Evolutionary conservation across 1,140 invertebrate species (phyloP).

Genomic region (Zaprionus inermis): DNA sequence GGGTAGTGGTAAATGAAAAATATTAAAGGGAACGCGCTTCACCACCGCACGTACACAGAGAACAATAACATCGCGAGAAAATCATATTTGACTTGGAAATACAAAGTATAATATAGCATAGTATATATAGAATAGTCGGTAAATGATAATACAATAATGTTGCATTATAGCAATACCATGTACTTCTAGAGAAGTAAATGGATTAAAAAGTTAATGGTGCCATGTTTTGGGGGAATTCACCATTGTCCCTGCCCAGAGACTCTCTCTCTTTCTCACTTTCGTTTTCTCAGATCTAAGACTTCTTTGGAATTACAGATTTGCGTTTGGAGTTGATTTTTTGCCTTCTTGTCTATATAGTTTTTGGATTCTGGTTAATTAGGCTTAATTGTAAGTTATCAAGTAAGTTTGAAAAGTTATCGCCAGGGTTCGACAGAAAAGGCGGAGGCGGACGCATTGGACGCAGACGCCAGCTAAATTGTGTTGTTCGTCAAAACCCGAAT

Average conservation of each 20-base stretch:
- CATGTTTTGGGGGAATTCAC: slow-evolving; percentile 1
- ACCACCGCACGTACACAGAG: not conserved
- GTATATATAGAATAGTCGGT: not conserved
- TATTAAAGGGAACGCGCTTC: not conserved
- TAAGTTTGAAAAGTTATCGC: slow-evolving; percentile 2
- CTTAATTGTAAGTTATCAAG: slow-evolving; percentile 11
- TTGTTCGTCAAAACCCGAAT: no score
- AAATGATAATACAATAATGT: slow-evolving; percentile 27
- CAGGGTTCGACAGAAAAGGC: no score
- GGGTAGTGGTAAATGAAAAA: slow-evolving; percentile 3
- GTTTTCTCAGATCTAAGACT: slow-evolving; percentile 9
- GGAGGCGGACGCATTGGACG: no score
- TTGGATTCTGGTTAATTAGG: slow-evolving; percentile 7
- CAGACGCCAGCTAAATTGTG: no score
- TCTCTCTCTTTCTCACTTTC: slow-evolving; percentile 13
- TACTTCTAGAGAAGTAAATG: slow-evolving; percentile 3
- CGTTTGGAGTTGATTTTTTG: slow-evolving; percentile 21
- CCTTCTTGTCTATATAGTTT: not conserved
- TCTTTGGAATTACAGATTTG: slow-evolving; percentile 51
- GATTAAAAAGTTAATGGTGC: slow-evolving; percentile 23
- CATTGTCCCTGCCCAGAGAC: not conserved
- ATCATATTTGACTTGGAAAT: not conserved
- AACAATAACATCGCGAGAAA: slow-evolving; percentile 23
- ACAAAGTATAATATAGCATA: slow-evolving; percentile 4
- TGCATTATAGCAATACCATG: not conserved